A percentile compares a stretch with the other conserved stretches of the same genome.
These are phyloP conservation scores for Magallana gigas DNA, from an alignment of 1,140 invertebrate species.

Conservation along the genomic window DNA sequence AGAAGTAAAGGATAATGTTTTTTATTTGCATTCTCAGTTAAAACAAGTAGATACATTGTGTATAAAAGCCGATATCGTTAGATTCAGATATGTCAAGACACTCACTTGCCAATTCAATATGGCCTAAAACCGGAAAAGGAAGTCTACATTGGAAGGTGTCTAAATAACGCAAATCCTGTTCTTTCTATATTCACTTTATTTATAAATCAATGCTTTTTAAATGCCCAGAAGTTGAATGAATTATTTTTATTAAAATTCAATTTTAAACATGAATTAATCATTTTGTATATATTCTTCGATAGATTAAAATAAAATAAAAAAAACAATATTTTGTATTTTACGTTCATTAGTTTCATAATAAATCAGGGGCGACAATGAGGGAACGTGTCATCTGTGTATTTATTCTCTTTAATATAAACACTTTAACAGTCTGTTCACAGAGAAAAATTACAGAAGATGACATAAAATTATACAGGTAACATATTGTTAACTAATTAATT, in stretches of 20 bases:
- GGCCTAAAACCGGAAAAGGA: conserved; percentile 62
- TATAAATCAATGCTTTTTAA: too few relatives aligned
- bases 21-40: too few relatives aligned
- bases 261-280: too few relatives aligned
- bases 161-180: conserved; percentile 6
- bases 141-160: conserved; percentile 34
- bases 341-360: neutral
- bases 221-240: too few relatives aligned
- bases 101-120: conserved; percentile 53
- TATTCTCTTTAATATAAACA: conserved; percentile 11
- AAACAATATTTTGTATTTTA: too few relatives aligned
- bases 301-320: too few relatives aligned
- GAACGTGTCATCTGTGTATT: conserved; percentile 25
- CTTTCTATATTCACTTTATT: too few relatives aligned
- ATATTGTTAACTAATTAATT: neutral
- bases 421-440: neutral
- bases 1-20: too few relatives aligned
- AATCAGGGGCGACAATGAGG: conserved; percentile 11
- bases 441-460: conserved; percentile 32
- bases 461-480: conserved; percentile 51
- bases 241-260: too few relatives aligned
- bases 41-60: neutral
- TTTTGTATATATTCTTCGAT: too few relatives aligned
- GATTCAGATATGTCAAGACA: neutral
- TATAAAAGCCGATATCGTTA: neutral